phyloP scores from a whole-genome alignment of 2,888 invertebrate genomes.

The Rotaria socialis region DNA sequence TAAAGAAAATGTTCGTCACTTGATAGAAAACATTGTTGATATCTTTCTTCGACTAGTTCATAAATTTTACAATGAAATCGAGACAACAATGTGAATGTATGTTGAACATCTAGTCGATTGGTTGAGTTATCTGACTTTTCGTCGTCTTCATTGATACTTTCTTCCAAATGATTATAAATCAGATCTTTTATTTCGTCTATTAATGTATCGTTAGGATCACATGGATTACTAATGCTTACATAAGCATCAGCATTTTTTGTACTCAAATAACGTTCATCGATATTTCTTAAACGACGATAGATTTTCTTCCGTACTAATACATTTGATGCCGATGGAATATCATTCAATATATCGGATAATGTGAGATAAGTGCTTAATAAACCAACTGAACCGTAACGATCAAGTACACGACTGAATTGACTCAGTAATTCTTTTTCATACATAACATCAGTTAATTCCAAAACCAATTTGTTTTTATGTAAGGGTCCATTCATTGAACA shows the following conservation, averaged over 20 bases:
- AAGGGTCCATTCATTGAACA: not conserved
- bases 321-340: constrained; percentile 29
- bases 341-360: constrained; percentile 8
- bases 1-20: constrained; percentile 35
- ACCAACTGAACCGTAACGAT: not conserved
- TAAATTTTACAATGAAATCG: constrained; percentile 35
- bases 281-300: not conserved
- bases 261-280: not conserved
- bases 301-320: not conserved
- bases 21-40: constrained; percentile 11
- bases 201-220: not conserved
- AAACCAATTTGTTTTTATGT: constrained; percentile 9
- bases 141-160: not conserved
- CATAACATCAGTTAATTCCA: constrained; percentile 22
- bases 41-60: constrained; percentile 27
- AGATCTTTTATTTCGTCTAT: not conserved
- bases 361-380: constrained; percentile 7
- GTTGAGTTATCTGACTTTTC: not conserved
- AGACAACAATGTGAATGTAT: constrained; percentile 4
- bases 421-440: constrained; percentile 25
- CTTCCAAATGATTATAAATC: not conserved
- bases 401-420: constrained; percentile 32
- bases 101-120: not conserved
- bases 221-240: not conserved
- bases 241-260: not conserved